Evolutionary conservation across 2,113 vertebrate genomes (phyloP).

Genomic region (Datnioides undecimradiatus): DNA sequence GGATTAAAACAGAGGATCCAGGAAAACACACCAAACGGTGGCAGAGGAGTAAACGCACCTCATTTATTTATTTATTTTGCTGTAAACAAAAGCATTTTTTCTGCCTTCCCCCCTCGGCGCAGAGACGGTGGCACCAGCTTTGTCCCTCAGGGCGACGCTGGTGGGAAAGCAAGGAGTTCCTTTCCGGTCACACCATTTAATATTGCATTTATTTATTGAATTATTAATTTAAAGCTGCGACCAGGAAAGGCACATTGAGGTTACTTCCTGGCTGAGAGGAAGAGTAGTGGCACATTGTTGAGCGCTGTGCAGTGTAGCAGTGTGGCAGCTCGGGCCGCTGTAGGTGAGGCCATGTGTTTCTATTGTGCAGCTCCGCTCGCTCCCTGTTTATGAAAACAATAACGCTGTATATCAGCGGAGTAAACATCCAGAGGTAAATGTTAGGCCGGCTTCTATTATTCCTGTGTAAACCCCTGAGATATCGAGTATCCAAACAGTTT

Average conservation of each 20-base stretch:
- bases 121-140: slow-evolving; percentile 14
- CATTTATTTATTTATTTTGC: not conserved
- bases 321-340: slow-evolving; percentile 25
- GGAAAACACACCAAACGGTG: not conserved
- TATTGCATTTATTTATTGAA: slow-evolving; percentile 85
- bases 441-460: slow-evolving; percentile 56
- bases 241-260: slow-evolving; percentile 83
- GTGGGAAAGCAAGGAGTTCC: slow-evolving; percentile 79
- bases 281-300: slow-evolving; percentile 77
- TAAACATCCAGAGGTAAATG: slow-evolving; percentile 72
- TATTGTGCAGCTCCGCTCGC: slow-evolving; percentile 56
- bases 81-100: slow-evolving; percentile 30
- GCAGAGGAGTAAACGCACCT: not conserved
- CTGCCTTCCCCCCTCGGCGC: not conserved
- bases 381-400: slow-evolving; percentile 72
- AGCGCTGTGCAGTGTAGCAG: slow-evolving; percentile 12
- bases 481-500: slow-evolving; percentile 55
- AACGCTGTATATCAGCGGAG: slow-evolving; percentile 47
- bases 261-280: slow-evolving; percentile 78
- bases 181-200: slow-evolving; percentile 86
- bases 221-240: slow-evolving; percentile 78
- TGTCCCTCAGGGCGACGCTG: slow-evolving; percentile 25
- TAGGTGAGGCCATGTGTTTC: slow-evolving; percentile 58
- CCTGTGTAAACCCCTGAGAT: slow-evolving; percentile 51
- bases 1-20: not conserved